phyloP scores from a whole-genome alignment of 2,888 invertebrate genomes.

The Octodonta nipae region DNA sequence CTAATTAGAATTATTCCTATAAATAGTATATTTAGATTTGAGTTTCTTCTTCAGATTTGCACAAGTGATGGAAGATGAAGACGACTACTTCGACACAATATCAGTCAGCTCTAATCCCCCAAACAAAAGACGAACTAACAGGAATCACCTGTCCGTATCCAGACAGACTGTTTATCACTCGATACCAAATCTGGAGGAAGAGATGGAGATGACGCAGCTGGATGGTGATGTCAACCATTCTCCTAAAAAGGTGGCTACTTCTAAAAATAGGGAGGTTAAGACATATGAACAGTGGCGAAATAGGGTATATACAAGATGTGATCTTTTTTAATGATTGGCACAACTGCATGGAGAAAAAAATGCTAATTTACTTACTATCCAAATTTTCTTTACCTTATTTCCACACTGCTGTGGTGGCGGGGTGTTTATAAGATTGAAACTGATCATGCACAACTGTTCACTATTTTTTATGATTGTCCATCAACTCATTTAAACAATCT shows the following conservation, averaged over 20 bases:
- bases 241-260: conserved; percentile 40
- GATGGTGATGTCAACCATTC: conserved; percentile 11
- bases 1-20: too few relatives aligned
- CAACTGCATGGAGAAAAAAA: conserved; percentile 6
- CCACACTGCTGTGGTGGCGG: conserved; percentile 19
- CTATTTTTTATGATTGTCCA: too few relatives aligned
- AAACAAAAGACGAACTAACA: conserved; percentile 20
- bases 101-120: conserved; percentile 28
- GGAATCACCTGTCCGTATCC: conserved; percentile 39
- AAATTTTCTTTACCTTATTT: conserved; percentile 23
- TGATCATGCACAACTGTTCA: not conserved
- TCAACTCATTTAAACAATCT: too few relatives aligned
- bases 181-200: conserved; percentile 39
- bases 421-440: conserved; percentile 3
- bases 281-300: conserved; percentile 49
- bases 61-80: conserved; percentile 29
- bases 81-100: conserved; percentile 34
- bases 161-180: conserved; percentile 48
- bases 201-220: conserved; percentile 27
- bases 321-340: conserved; percentile 9
- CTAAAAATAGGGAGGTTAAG: conserved; percentile 35
- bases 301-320: conserved; percentile 42
- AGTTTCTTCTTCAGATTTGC: too few relatives aligned
- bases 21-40: too few relatives aligned
- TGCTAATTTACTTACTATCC: conserved; percentile 5